A percentile compares a stretch with the other conserved stretches of the same genome.
These are phyloP conservation scores for Macaria notata DNA, from an alignment of 2,888 invertebrate species.

Conservation along the genomic window DNA sequence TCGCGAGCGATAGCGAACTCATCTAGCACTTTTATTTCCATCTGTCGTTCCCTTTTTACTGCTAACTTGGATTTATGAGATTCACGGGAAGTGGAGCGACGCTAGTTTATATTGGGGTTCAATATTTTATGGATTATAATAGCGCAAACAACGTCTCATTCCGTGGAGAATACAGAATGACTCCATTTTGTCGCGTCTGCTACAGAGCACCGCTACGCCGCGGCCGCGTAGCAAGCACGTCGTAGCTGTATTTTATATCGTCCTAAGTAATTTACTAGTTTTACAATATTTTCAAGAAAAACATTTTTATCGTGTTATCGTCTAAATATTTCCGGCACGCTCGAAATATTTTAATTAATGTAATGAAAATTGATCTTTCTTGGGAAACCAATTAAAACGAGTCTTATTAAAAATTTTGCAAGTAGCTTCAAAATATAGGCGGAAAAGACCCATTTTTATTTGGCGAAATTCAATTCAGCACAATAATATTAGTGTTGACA, in stretches of 20 bases:
- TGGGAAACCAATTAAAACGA: constrained; percentile 18
- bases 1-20: constrained; percentile 16
- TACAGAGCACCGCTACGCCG: constrained; percentile 15
- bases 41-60: constrained; percentile 5
- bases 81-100: background rate
- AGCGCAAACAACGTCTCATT: background rate
- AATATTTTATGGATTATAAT: constrained; percentile 5
- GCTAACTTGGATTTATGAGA: constrained; percentile 10
- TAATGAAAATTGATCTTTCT: constrained; percentile 19
- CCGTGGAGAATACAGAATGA: background rate
- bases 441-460: too few species aligned
- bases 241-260: constrained; percentile 9
- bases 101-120: background rate
- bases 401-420: constrained; percentile 8
- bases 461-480: too few species aligned
- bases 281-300: constrained; percentile 8
- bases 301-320: constrained; percentile 6
- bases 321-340: constrained; percentile 8
- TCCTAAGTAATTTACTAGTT: constrained; percentile 5
- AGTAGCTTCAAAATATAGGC: too few species aligned
- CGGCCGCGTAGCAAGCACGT: constrained; percentile 16
- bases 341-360: constrained; percentile 20
- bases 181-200: constrained; percentile 7
- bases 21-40: constrained; percentile 11
- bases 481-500: too few species aligned